Conservation (phyloP, 2,797 vertebrate genomes). For the Gobionotothen gibberifrons region DNA sequence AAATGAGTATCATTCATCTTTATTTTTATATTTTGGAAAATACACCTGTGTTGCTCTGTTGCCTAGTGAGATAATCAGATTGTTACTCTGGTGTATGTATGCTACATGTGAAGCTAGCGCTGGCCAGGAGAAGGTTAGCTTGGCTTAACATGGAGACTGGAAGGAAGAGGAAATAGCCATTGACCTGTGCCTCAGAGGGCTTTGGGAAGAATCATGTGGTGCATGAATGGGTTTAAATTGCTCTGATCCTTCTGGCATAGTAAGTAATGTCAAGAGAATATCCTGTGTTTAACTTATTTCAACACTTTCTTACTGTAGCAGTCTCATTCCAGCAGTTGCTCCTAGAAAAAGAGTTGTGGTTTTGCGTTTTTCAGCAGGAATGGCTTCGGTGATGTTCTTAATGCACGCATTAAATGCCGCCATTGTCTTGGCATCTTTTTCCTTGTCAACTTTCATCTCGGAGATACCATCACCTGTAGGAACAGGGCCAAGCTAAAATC, state of each 20-base stretch:
- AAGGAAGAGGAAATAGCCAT: not conserved
- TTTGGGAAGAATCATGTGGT: not conserved
- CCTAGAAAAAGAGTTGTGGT: constrained; percentile 89
- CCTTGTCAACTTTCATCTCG: constrained; percentile 81
- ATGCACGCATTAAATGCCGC: constrained; percentile 86
- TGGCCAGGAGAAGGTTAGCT: not conserved
- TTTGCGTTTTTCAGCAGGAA: constrained; percentile 86
- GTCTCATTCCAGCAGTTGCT: constrained; percentile 96
- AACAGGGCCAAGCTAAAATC: constrained; percentile 20
- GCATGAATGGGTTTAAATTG: not conserved
- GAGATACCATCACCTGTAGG: constrained; percentile 90
- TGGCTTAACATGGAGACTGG: not conserved
- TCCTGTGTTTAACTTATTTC: not conserved
- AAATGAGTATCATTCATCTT: no score
- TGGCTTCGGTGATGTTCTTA: constrained; percentile 69
- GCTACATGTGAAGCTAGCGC: not conserved
- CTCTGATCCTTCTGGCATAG: not conserved
- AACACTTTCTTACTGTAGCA: constrained; percentile 86
- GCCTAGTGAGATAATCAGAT: not conserved
- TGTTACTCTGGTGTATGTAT: not conserved
- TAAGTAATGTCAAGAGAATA: not conserved
- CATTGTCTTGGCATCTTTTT: constrained; percentile 73
- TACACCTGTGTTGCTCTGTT: not conserved
- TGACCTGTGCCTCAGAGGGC: not conserved
- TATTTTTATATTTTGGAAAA: not conserved